Evolutionary conservation across 2,888 invertebrate species (phyloP).

Genomic region (Athripsodes cinereus): DNA sequence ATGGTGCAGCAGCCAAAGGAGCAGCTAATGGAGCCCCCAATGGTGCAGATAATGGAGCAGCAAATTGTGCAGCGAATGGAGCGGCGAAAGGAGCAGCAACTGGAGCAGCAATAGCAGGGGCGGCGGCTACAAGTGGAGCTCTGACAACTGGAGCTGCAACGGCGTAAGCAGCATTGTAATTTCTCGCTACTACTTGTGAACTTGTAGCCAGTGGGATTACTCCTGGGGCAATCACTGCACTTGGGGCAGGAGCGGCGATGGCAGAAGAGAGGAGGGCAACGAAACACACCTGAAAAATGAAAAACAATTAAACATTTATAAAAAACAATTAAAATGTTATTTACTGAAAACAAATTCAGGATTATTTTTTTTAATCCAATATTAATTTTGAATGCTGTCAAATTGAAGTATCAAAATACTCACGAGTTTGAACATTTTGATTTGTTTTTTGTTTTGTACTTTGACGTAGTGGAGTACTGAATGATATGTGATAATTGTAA

Average conservation of each 20-base stretch:
- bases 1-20: conserved; percentile 20
- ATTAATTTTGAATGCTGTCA: too few species aligned
- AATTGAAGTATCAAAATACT: background rate
- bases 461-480: background rate
- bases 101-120: conserved; percentile 20
- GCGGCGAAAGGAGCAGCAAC: conserved; percentile 29
- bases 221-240: conserved; percentile 29
- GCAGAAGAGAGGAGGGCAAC: conserved; percentile 19
- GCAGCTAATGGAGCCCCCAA: conserved; percentile 18
- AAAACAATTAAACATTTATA: background rate
- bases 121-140: conserved; percentile 18
- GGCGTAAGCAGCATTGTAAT: conserved; percentile 43
- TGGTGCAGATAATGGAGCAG: conserved; percentile 26
- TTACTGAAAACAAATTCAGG: too few species aligned
- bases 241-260: conserved; percentile 21
- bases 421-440: background rate
- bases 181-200: conserved; percentile 49
- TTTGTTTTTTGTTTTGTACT: background rate
- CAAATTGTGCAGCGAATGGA: conserved; percentile 19
- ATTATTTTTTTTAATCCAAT: too few species aligned
- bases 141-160: conserved; percentile 34
- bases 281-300: conserved; percentile 19
- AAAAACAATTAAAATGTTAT: too few species aligned
- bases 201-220: conserved; percentile 43
- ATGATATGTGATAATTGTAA: background rate